These are phyloP conservation scores for Notolabrus celidotus DNA, from an alignment of 2,797 vertebrate genomes.

Conservation along the genomic window DNA sequence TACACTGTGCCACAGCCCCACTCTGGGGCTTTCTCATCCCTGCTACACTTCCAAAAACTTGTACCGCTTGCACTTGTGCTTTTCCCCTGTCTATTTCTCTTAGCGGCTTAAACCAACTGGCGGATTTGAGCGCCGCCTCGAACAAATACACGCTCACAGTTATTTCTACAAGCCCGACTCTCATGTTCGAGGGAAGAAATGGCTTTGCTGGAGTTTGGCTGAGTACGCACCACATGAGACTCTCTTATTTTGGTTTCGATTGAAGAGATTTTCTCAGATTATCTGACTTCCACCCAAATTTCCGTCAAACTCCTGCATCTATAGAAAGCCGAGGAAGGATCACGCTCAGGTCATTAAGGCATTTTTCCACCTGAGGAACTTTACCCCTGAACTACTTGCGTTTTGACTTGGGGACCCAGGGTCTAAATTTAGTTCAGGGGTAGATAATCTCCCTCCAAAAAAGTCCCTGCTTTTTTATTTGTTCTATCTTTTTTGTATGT, in stretches of 20 bases:
- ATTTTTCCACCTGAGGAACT: too few species aligned
- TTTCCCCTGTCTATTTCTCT: conserved; percentile 53
- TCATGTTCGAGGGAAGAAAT: conserved; percentile 37
- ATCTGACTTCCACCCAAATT: conserved; percentile 20
- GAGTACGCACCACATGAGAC: neutral
- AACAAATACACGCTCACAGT: conserved; percentile 48
- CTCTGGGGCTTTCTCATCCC: conserved; percentile 63
- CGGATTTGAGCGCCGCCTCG: conserved; percentile 40
- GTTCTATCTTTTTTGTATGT: too few species aligned
- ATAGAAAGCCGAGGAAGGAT: conserved; percentile 24
- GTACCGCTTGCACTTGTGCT: conserved; percentile 54
- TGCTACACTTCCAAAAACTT: conserved; percentile 57
- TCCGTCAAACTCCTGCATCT: neutral
- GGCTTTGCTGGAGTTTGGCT: conserved; percentile 32
- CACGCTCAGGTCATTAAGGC: conserved; percentile 35
- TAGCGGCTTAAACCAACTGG: conserved; percentile 44
- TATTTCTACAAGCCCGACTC: conserved; percentile 42
- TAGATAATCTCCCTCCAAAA: too few species aligned
- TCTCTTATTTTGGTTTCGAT: conserved; percentile 29
- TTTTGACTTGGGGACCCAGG: too few species aligned
- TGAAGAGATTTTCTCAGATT: conserved; percentile 30
- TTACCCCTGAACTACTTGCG: too few species aligned
- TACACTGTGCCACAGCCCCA: conserved; percentile 55
- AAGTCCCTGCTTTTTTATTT: too few species aligned
- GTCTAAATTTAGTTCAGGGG: too few species aligned